Evolutionary conservation across 2,113 vertebrate genomes (phyloP), one percentile per base, ranked within the genome.

Genomic region (Zosterops hypoxanthus): DNA sequence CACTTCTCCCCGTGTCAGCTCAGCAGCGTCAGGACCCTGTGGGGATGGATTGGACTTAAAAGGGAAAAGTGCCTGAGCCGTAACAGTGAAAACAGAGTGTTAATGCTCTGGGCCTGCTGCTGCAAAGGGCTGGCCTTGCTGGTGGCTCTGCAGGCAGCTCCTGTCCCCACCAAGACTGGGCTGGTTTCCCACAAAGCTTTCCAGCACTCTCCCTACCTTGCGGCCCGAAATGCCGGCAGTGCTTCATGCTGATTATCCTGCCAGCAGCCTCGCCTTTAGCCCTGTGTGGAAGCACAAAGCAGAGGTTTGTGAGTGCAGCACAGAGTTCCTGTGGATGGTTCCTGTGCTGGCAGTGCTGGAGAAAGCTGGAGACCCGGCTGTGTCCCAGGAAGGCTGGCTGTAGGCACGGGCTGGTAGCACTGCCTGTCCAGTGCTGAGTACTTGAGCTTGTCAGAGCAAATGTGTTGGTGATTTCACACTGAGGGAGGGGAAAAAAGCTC

Each of bases 21-120:
- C 55, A 53, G 70, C 10, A 0, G 7, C 29, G 12, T 14, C 0
- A 0, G 28, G 59, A 68, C 76, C 92, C 56, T 42, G 53, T 2
- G 1, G 71, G 75, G 49, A 49, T 56, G 65, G 71, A 49, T 61
- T 82, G 42, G 82, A 77, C 82, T 94, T 46, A 83, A 83, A 34
- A 69, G 63, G 69, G 75, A 76, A 76, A 95, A 94, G 34, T 31
- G 59, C 52, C 59, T 81, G 86, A 95, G 82, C 91, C 1, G 0
- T 86, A 83, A 81, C 46, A 69, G 80, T 69, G 92, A 41, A 72
- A 95, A 79, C 44, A 61, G 84, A 63, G 87, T 87, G 90, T 95
- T 94, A 93, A 94, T 79, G 71, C 81, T 88, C 83, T 42, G 76
- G 49, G 68, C 25, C 69, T 36, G 88, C 53, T 79, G 78, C 66